phyloP scores from a whole-genome alignment of 1,140 invertebrate species.

The Apocrypta bakeri region DNA sequence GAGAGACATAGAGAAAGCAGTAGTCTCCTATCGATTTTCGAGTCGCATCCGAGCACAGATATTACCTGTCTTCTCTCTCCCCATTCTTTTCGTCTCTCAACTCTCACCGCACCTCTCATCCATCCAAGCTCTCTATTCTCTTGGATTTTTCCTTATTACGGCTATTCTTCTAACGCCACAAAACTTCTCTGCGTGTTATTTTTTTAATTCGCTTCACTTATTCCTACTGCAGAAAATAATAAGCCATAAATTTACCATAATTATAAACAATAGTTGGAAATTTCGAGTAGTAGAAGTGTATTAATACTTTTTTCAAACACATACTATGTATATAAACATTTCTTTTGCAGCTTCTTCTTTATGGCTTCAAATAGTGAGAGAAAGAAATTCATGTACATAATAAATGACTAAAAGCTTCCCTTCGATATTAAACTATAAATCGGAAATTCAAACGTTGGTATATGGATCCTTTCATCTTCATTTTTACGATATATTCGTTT shows the following conservation, averaged over 20 bases:
- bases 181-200: too few relatives aligned
- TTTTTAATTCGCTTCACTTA: slow-evolving; percentile 22
- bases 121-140: slow-evolving; percentile 6
- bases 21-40: slow-evolving; percentile 67
- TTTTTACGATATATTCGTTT: neutral
- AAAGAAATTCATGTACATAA: too few relatives aligned
- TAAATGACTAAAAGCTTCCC: too few relatives aligned
- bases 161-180: slow-evolving; percentile 41
- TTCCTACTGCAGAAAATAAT: too few relatives aligned
- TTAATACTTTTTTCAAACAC: too few relatives aligned
- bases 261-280: too few relatives aligned
- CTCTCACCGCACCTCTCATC: slow-evolving; percentile 18
- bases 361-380: too few relatives aligned
- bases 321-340: too few relatives aligned
- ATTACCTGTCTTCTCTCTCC: slow-evolving; percentile 44
- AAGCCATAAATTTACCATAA: too few relatives aligned
- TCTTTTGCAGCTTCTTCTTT: too few relatives aligned
- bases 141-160: slow-evolving; percentile 6
- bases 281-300: too few relatives aligned
- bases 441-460: neutral
- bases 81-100: slow-evolving; percentile 18
- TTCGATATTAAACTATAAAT: neutral
- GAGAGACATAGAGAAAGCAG: neutral
- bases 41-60: slow-evolving; percentile 59
- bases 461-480: neutral